Conservation (phyloP, 2,113 vertebrate species). For the Ailuropoda melanoleuca region DNA sequence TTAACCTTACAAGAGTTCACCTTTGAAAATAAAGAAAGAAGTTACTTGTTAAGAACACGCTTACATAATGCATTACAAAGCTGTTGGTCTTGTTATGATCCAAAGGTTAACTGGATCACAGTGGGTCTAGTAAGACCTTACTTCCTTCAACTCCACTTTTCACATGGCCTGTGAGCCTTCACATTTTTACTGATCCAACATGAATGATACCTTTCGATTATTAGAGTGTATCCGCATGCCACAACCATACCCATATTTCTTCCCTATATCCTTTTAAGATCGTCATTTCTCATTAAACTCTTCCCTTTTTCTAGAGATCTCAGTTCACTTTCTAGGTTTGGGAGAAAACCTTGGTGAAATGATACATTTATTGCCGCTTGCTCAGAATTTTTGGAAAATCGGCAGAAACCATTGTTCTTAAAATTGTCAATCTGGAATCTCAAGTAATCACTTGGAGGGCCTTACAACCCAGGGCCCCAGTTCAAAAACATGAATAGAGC, state of each 20-base stretch:
- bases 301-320: not conserved
- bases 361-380: not conserved
- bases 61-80: not conserved
- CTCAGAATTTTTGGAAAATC: not conserved
- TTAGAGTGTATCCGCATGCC: not conserved
- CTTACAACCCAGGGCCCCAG: not conserved
- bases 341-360: not conserved
- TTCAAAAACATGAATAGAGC: not conserved
- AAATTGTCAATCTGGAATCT: not conserved
- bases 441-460: not conserved
- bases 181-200: not conserved
- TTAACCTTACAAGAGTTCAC: not conserved
- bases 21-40: slow-evolving; percentile 3
- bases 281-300: not conserved
- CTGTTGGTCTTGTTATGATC: not conserved
- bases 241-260: not conserved
- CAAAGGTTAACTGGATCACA: not conserved
- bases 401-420: not conserved
- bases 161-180: not conserved
- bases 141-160: not conserved
- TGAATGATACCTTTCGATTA: not conserved
- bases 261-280: not conserved
- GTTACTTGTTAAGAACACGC: not conserved
- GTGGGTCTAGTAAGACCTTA: not conserved
- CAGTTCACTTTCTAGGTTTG: not conserved